These are phyloP conservation scores for Mirza zaza DNA, from an alignment of 2,113 vertebrate species.

Conservation along the genomic window DNA sequence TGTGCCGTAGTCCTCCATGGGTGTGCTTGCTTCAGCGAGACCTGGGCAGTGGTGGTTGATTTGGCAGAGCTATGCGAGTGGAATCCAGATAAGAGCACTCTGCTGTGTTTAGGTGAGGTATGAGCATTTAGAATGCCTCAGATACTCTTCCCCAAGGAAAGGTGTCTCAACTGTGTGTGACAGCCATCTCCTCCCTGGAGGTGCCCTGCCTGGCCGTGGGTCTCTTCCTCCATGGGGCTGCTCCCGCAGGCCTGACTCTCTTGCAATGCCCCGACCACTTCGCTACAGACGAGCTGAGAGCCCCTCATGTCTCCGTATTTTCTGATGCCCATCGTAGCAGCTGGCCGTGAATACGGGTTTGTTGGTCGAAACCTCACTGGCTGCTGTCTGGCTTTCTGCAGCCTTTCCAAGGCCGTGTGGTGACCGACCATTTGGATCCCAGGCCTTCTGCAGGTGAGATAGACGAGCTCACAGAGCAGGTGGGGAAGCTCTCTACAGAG, in stretches of 20 bases:
- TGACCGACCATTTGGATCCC: not conserved
- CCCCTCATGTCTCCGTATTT: no score
- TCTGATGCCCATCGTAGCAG: not conserved
- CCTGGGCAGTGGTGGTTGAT: fast-evolving
- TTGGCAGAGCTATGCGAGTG: fast-evolving
- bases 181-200: not conserved
- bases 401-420: not conserved
- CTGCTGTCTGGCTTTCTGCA: not conserved
- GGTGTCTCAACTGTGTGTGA: not conserved
- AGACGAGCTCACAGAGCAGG: not conserved
- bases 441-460: not conserved
- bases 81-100: not conserved
- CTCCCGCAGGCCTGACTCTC: not conserved
- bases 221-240: not conserved
- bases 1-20: not conserved
- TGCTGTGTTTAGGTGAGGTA: not conserved
- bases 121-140: not conserved
- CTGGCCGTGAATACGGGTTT: not conserved
- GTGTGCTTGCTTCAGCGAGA: not conserved
- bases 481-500: not conserved
- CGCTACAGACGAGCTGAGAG: not conserved
- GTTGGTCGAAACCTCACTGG: no score
- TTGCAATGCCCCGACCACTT: no score
- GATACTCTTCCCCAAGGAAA: not conserved
- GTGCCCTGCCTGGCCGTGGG: not conserved